A percentile compares a stretch with the other conserved stretches of the same genome.
Conservation (phyloP, 1,140 invertebrate species). For the Nasonia longicornis region DNA sequence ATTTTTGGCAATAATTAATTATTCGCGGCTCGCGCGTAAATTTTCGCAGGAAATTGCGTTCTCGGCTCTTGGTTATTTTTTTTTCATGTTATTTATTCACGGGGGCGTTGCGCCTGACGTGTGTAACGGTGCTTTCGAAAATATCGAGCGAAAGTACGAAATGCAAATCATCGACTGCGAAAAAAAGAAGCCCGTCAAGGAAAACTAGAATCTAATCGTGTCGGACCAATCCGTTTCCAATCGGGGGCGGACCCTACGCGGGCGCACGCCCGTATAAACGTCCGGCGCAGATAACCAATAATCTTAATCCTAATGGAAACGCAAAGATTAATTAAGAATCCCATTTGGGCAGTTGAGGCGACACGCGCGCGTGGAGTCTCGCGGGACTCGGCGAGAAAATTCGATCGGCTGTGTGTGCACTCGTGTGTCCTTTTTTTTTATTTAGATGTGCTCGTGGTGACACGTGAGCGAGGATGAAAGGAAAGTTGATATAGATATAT, state of each 20-base stretch:
- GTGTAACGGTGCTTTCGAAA: background rate
- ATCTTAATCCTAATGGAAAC: slow-evolving; percentile 62
- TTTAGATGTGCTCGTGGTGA: slow-evolving; percentile 21
- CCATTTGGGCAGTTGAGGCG: slow-evolving; percentile 55
- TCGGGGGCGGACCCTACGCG: background rate
- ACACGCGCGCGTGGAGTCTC: slow-evolving; percentile 50
- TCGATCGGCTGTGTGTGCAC: slow-evolving; percentile 40
- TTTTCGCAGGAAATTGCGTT: slow-evolving; percentile 11
- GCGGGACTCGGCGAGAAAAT: slow-evolving; percentile 53
- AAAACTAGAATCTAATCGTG: background rate
- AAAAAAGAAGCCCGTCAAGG: slow-evolving; percentile 7
- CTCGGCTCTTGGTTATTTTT: background rate
- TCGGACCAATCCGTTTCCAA: background rate
- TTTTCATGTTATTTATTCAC: background rate
- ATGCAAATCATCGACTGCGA: background rate
- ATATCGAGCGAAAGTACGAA: background rate
- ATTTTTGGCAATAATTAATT: slow-evolving; percentile 45
- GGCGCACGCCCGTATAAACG: background rate
- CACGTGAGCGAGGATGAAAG: background rate
- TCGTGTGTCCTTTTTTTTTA: slow-evolving; percentile 43
- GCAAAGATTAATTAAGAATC: slow-evolving; percentile 66
- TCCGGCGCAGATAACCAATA: slow-evolving; percentile 50
- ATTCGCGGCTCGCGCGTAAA: slow-evolving; percentile 18
- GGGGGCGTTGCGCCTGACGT: background rate
- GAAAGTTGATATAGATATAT: background rate